These are phyloP conservation scores for Lerema accius DNA, from an alignment of 1,140 invertebrate species.

Conservation along the genomic window DNA sequence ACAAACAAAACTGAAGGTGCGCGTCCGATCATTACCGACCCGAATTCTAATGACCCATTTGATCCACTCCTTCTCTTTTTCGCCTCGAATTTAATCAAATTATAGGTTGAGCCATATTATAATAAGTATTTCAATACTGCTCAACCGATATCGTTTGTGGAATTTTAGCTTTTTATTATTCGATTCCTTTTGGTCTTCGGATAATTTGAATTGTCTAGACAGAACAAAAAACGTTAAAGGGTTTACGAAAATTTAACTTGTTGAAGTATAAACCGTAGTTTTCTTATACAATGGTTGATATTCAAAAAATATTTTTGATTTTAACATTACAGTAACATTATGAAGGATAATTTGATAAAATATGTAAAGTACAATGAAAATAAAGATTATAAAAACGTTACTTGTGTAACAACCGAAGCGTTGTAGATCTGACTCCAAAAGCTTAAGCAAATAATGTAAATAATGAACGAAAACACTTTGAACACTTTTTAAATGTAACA, in stretches of 20 bases:
- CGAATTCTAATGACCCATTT: conserved; percentile 78
- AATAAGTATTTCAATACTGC: conserved; percentile 77
- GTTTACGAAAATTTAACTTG: conserved; percentile 1
- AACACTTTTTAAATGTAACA: conserved; percentile 65
- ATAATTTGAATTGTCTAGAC: conserved; percentile 77
- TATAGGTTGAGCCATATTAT: conserved; percentile 79
- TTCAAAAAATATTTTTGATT: not conserved
- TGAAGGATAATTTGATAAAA: not conserved
- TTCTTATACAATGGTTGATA: not conserved
- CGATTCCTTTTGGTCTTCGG: conserved; percentile 63
- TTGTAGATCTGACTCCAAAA: too few species aligned
- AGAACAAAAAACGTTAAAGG: conserved; percentile 34
- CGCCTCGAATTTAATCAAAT: conserved; percentile 78
- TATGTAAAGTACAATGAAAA: not conserved
- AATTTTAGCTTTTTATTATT: conserved; percentile 78
- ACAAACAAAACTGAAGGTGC: conserved; percentile 68
- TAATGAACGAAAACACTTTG: conserved; percentile 43
- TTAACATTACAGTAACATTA: not conserved
- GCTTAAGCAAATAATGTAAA: too few species aligned
- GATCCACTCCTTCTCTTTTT: conserved; percentile 73
- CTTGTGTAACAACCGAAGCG: not conserved
- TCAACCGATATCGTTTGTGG: conserved; percentile 74
- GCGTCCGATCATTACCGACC: conserved; percentile 76
- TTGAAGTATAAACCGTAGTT: not conserved
- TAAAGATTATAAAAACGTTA: not conserved